Base-by-base conservation (phyloP, 2,888 invertebrate genomes). In the Coelopa pilipes region DNA sequence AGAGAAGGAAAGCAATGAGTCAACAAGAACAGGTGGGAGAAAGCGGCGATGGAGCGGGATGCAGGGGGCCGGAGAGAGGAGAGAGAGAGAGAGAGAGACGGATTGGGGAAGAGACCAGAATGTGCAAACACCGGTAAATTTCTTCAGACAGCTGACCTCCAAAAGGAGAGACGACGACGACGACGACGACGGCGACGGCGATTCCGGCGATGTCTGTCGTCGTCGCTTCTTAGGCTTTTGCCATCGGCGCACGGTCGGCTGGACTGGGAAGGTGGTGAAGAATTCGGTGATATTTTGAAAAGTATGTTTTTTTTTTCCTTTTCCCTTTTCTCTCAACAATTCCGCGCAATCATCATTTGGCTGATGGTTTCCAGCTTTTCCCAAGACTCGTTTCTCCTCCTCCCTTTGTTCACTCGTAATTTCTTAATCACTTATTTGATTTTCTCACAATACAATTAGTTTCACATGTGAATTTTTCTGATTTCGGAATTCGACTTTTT, bases 71-170 rank as follows among this genome's bases (percentile, higher is more conserved):
- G 34, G 34, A 34, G 34, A 34, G 34, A 34, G 34, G 34, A 34
- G 34, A 34, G 34, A 34, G 34, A 34, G 34, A 15, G 53, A 5
- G 53, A 10, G 4, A 10, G n/a, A 1, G 34, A 13, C 1, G 5
- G n/a, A n/a, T n/a, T n/a, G n/a, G 21, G 60, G 15, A 47, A 63
- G 46, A n/a, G 17, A 45, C 17, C 15, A 62, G 7, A 45, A 65
- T n/a, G 9, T 65, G 65, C 65, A 65, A 47, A 17, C 46, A 65
- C 46, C 46, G 46, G 63, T 46, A 63, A 63, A 46, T 47, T 19
- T 47, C 34, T 34, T 34, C 19, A 15, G 47, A 46, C 11, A 63
- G 17, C 46, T 65, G 65, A 47, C 65, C 65, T 47, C 65, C 17
- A 47, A 47, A 65, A 65, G 17, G n/a, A 47, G 46, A 46, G 12